Base-by-base conservation (phyloP, 2,797 vertebrate species). In the Pachyuromys duprasi region DNA sequence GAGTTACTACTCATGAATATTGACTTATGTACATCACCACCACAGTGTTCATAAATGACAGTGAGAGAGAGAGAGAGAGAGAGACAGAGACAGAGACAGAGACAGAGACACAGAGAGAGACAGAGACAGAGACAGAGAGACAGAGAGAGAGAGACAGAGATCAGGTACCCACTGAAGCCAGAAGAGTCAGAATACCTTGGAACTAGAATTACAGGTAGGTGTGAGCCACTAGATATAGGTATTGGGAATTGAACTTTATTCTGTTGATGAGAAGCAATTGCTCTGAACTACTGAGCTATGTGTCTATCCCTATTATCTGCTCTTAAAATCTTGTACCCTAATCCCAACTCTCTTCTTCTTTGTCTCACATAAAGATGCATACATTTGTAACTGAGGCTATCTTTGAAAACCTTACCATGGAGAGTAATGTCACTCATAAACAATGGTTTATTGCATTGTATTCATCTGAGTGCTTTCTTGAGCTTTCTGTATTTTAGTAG, bases 401-500 rank as follows among this genome's bases (percentile, higher is more conserved):
- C 17, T 18, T 81, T 63, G 28, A 96, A 96, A 94, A 88, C 42
- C 8, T 63, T 53, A 96, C 28, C 36, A 63, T 3, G 83, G 65
- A 95, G 93, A 86, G 74, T 93, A 93, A n/a, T 8, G 84, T 70
- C 8, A 62, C 18, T 69, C 22, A 17, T 55, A 90, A 86, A 92
- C 70, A 94, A n/a, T 0, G 26, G 22, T 92, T 96, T 94, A 75
- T 28, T 86, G 57, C n/a, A 33, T 79, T 90, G n/a, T 78, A 69
- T 49, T 63, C 60, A 80, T 7, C 31, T 5, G 36, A 84, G 80
- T 70, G 39, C 76, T 93, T 91, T 87, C 55, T 4, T 90, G 55
- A 76, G 39, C 60, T 36, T 82, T 74, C 62, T 93, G 4, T 45
- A 67, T 92, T 96, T 96, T 94, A 90, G 88, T 92, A 94, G 75